A percentile compares a stretch with the other conserved stretches of the same genome.
phyloP scores from a whole-genome alignment of 1,140 invertebrate genomes.

The Nautilus pompilius region DNA sequence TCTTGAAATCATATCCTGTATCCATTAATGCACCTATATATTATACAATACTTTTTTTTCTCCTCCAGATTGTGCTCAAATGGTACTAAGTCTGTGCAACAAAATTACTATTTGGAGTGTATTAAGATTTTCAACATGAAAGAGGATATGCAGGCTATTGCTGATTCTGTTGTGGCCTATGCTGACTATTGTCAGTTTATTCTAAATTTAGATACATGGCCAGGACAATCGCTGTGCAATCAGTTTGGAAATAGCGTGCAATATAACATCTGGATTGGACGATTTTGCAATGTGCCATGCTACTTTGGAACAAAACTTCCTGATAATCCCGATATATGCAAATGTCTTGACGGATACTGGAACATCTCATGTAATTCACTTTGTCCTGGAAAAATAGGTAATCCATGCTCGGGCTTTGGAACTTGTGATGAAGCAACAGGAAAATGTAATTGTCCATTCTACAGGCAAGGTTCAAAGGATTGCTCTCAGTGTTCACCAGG shows the following conservation, averaged over 20 bases:
- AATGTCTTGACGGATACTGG: slow-evolving; percentile 28
- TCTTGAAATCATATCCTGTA: slow-evolving; percentile 5
- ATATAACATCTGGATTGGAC: slow-evolving; percentile 14
- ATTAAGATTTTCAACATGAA: not conserved
- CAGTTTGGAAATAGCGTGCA: slow-evolving; percentile 11
- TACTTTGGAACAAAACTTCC: slow-evolving; percentile 19
- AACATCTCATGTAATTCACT: slow-evolving; percentile 18
- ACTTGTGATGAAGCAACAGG: slow-evolving; percentile 24
- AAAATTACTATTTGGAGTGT: slow-evolving; percentile 17
- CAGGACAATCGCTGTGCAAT: slow-evolving; percentile 25
- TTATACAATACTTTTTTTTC: not conserved
- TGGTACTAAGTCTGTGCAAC: slow-evolving; percentile 10
- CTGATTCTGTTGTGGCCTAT: slow-evolving; percentile 15
- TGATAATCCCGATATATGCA: slow-evolving; percentile 7
- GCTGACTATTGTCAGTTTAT: slow-evolving; percentile 25
- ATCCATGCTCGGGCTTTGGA: slow-evolving; percentile 25
- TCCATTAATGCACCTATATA: slow-evolving; percentile 22
- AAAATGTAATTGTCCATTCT: slow-evolving; percentile 23
- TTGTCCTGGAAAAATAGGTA: slow-evolving; percentile 27
- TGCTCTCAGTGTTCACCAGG: slow-evolving; percentile 22
- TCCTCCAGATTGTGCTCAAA: slow-evolving; percentile 10
- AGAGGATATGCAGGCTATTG: slow-evolving; percentile 3
- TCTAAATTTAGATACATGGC: slow-evolving; percentile 14
- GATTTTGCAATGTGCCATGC: slow-evolving; percentile 21
- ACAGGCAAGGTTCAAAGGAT: slow-evolving; percentile 13